A percentile compares a stretch with the other conserved stretches of the same genome.
These are phyloP conservation scores for Eupithecia tripunctaria DNA, from an alignment of 2,888 invertebrate species.

Conservation along the genomic window DNA sequence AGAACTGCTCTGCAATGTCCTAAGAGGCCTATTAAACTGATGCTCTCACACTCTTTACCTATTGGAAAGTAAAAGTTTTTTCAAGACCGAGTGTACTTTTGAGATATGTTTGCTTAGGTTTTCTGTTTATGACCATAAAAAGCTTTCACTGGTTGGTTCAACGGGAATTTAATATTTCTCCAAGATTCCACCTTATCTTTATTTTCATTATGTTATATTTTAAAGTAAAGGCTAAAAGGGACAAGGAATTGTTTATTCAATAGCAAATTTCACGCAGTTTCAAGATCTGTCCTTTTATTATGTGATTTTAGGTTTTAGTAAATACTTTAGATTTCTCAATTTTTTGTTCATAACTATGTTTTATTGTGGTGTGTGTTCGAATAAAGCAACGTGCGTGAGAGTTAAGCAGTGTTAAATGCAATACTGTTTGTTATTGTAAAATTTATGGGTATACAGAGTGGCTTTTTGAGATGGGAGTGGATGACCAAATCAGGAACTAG, in stretches of 20 bases:
- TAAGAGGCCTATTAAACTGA: not conserved
- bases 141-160: not conserved
- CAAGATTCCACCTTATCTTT: not conserved
- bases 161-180: not conserved
- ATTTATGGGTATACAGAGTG: conserved; percentile 23
- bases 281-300: conserved; percentile 50
- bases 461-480: not conserved
- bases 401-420: conserved; percentile 18
- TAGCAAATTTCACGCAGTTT: conserved; percentile 48
- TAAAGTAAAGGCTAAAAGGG: conserved; percentile 15
- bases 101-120: not conserved
- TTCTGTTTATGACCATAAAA: not conserved
- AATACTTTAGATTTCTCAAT: conserved; percentile 40
- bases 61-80: not conserved
- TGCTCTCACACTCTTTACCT: not conserved
- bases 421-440: conserved; percentile 41
- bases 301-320: conserved; percentile 49
- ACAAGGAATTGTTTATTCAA: conserved; percentile 55
- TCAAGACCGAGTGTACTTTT: not conserved
- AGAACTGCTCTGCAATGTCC: too few relatives aligned
- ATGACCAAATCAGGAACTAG: too few relatives aligned
- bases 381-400: conserved; percentile 23
- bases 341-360: conserved; percentile 36
- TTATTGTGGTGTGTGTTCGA: conserved; percentile 27
- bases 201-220: conserved; percentile 4